Conservation (phyloP, 2,888 invertebrate species). For the Xylocampa areola region DNA sequence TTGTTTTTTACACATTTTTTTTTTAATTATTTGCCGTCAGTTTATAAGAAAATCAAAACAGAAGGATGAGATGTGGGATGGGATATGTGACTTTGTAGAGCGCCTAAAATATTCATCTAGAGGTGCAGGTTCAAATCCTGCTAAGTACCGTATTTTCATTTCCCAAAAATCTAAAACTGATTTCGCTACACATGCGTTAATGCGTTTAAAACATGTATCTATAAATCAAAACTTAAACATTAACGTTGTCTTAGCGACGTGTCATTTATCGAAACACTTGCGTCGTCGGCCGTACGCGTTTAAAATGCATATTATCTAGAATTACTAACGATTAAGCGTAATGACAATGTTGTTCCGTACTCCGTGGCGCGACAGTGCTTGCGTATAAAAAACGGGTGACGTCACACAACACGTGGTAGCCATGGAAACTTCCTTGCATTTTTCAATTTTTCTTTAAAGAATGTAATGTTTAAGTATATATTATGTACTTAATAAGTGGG, state of each 20-base stretch:
- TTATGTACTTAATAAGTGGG: slow-evolving; percentile 1
- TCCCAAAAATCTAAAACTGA: no score
- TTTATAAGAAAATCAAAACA: no score
- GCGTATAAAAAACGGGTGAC: slow-evolving; percentile 21
- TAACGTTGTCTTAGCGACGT: neutral
- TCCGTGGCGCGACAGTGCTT: neutral
- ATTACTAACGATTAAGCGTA: slow-evolving; percentile 51
- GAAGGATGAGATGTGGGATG: no score
- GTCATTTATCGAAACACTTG: slow-evolving; percentile 2
- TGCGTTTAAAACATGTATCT: no score
- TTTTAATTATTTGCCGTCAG: no score
- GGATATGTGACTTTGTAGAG: no score
- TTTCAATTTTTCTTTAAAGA: slow-evolving; percentile 9
- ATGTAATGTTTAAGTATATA: slow-evolving; percentile 2
- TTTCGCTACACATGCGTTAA: no score
- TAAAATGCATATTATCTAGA: slow-evolving; percentile 54
- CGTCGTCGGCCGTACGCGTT: slow-evolving; percentile 12
- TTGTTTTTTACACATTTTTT: no score
- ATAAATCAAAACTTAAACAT: no score
- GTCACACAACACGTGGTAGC: slow-evolving; percentile 8
- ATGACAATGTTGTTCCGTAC: slow-evolving; percentile 28
- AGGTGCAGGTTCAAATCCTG: no score
- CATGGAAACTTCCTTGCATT: slow-evolving; percentile 44
- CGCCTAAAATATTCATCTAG: no score
- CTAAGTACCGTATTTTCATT: no score